These are phyloP conservation scores for Endotricha flammealis DNA, from an alignment of 2,888 invertebrate species.

Conservation along the genomic window DNA sequence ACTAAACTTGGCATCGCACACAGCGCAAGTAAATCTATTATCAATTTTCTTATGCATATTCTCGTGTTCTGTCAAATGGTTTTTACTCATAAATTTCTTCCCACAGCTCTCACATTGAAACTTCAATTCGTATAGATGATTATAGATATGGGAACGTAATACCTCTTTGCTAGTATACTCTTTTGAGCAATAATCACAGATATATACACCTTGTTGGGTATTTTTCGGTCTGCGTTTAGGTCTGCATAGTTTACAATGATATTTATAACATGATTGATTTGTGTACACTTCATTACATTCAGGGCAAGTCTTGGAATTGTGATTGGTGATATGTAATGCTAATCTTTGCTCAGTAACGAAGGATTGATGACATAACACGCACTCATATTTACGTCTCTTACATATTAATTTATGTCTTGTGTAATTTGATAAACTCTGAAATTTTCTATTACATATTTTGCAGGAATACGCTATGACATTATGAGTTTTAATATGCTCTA, in stretches of 20 bases:
- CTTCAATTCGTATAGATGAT: conserved; percentile 25
- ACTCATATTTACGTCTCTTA: conserved; percentile 23
- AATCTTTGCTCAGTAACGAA: conserved; percentile 26
- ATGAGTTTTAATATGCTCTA: conserved; percentile 28
- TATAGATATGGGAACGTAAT: conserved; percentile 30
- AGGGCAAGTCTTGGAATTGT: conserved; percentile 27
- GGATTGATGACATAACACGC: conserved; percentile 33
- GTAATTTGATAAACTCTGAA: conserved; percentile 21
- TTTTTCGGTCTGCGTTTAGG: conserved; percentile 1
- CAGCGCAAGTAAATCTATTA: conserved; percentile 37
- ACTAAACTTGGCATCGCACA: conserved; percentile 36
- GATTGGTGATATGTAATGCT: conserved; percentile 30
- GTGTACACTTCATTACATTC: conserved; percentile 34
- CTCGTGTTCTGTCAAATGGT: conserved; percentile 37
- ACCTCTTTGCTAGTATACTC: conserved; percentile 27
- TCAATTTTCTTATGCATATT: conserved; percentile 34
- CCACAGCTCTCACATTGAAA: conserved; percentile 45
- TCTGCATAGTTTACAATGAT: conserved; percentile 31
- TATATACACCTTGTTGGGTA: conserved; percentile 17
- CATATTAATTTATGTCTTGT: conserved; percentile 23
- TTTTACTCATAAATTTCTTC: conserved; percentile 30
- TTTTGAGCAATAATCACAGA: conserved; percentile 44
- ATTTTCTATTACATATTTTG: conserved; percentile 29
- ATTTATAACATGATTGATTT: conserved; percentile 32
- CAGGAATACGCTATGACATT: conserved; percentile 25